phyloP scores from a whole-genome alignment of 2,797 vertebrate species.

The Falco berigora region DNA sequence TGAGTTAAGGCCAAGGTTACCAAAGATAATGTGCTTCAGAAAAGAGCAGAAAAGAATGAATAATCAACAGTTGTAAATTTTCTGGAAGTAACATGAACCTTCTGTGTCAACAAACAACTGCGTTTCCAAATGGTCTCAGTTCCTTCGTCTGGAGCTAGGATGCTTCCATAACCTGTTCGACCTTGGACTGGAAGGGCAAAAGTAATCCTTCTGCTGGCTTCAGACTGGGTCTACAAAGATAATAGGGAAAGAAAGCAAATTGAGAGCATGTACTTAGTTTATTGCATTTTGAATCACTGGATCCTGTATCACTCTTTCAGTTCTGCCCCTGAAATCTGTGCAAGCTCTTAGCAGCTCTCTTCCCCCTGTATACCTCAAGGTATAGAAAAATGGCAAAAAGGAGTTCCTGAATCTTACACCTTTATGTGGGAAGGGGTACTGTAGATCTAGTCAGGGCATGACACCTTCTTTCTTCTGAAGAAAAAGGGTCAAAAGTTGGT shows the following conservation, averaged over 20 bases:
- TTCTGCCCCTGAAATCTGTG: neutral
- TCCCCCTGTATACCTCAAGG: neutral
- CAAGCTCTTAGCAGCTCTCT: neutral
- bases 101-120: neutral
- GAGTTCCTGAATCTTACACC: neutral
- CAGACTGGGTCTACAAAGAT: neutral
- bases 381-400: neutral
- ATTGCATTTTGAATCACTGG: neutral
- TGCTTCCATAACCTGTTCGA: neutral
- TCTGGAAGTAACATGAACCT: neutral
- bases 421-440: neutral
- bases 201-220: neutral
- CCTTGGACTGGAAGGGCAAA: neutral
- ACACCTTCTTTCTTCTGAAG: neutral
- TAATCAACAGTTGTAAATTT: neutral
- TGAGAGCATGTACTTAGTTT: neutral
- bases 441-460: neutral
- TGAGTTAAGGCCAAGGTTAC: neutral
- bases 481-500: neutral
- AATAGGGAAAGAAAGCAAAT: neutral
- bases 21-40: neutral
- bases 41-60: neutral
- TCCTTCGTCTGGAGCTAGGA: neutral
- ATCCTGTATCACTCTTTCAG: neutral
- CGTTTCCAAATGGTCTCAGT: neutral